These are phyloP conservation scores for Acipenser transmontanus DNA, from an alignment of 2,797 vertebrate species.

Conservation along the genomic window DNA sequence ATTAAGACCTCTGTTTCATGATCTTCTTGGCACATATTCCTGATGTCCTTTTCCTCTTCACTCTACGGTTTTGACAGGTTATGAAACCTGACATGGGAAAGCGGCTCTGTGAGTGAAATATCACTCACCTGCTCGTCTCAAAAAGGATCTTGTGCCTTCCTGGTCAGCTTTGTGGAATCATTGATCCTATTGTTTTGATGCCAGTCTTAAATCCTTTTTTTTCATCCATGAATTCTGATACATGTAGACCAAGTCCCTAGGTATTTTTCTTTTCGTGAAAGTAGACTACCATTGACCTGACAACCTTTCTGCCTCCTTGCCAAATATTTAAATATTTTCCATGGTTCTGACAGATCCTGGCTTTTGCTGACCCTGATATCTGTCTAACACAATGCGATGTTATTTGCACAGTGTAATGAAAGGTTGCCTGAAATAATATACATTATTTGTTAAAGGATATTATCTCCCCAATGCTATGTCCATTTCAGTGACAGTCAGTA, in stretches of 20 bases:
- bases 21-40: conserved; percentile 1
- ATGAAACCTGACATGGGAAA: conserved; percentile 2
- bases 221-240: not conserved
- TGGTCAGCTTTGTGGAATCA: not conserved
- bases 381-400: conserved; percentile 11
- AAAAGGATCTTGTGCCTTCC: not conserved
- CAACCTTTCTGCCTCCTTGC: not conserved
- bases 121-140: not conserved
- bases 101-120: not conserved
- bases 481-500: conserved; percentile 55
- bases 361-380: conserved; percentile 14
- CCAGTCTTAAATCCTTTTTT: not conserved
- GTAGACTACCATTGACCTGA: not conserved
- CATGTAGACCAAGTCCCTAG: not conserved
- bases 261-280: not conserved
- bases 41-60: not conserved
- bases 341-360: not conserved
- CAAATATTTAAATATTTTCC: not conserved
- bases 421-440: conserved; percentile 55
- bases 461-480: conserved; percentile 40
- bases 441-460: conserved; percentile 56
- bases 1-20: conserved; percentile 5
- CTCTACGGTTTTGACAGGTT: not conserved
- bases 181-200: not conserved
- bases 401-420: conserved; percentile 32